Percentiles rank a stretch among this genome's conserved stretches.
phyloP scores from a whole-genome alignment of 2,797 vertebrate species.

The Pempheris klunzingeri region DNA sequence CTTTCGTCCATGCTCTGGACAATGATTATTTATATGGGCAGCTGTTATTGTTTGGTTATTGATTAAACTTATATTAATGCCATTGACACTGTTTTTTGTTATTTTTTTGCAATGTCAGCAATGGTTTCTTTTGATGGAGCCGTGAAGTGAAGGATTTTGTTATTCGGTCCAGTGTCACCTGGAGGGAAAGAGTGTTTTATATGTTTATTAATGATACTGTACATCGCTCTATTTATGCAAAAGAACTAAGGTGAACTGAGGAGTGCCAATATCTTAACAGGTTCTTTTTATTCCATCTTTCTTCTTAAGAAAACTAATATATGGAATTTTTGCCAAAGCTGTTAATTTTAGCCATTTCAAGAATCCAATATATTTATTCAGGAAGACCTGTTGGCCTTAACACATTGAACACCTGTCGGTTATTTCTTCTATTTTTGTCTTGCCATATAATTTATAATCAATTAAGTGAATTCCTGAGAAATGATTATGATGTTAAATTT shows the following conservation, averaged over 20 bases:
- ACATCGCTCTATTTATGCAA: conserved; percentile 38
- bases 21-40: conserved; percentile 58
- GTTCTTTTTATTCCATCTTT: background rate
- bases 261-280: conserved; percentile 20
- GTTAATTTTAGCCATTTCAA: background rate
- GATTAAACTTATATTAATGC: conserved; percentile 44
- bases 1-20: conserved; percentile 52
- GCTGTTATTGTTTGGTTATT: conserved; percentile 60
- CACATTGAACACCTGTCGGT: background rate
- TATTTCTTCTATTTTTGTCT: conserved; percentile 18
- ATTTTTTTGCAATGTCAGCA: conserved; percentile 32
- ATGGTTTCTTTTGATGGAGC: conserved; percentile 27
- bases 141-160: conserved; percentile 45
- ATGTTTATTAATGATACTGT: conserved; percentile 42
- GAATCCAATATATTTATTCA: background rate
- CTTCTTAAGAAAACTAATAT: background rate
- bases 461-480: conserved; percentile 33
- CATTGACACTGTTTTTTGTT: conserved; percentile 19
- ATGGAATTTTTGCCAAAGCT: background rate
- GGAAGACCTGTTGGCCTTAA: background rate
- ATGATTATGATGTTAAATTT: conserved; percentile 36
- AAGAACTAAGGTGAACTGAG: conserved; percentile 28
- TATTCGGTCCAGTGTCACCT: conserved; percentile 45
- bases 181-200: conserved; percentile 26
- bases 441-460: conserved; percentile 9